Base-by-base conservation (phyloP, 2,888 invertebrate species). In the Argyresthia albistria region DNA sequence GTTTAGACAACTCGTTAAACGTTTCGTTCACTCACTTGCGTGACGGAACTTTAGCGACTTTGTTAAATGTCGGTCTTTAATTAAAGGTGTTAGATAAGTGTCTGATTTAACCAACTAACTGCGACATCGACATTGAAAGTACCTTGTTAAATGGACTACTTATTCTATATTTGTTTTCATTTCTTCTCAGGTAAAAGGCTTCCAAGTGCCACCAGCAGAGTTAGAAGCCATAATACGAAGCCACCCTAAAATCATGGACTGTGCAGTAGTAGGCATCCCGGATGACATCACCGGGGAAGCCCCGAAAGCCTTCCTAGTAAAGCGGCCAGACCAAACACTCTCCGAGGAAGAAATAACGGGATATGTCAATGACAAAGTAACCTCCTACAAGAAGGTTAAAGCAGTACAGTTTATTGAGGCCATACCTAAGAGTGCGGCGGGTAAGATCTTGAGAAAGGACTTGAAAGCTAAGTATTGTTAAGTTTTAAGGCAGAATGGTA, bases 121-220 rank as follows among this genome's bases (percentile, higher is more conserved):
- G n/a, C n/a, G n/a, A n/a, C n/a, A n/a, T n/a, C n/a, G n/a, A n/a
- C n/a, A n/a, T n/a, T n/a, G n/a, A n/a, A n/a, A n/a, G n/a, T n/a
- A n/a, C n/a, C n/a, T n/a, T n/a, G n/a, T n/a, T n/a, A n/a, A n/a
- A n/a, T n/a, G n/a, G n/a, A n/a, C n/a, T n/a, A n/a, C n/a, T n/a
- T 36, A 8, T 36, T 36, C 7, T 10, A 43, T 43, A 43, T 10
- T 11, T 43, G 4, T n/a, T 3, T 3, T 3, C 12, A 43, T 43
- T 43, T 35, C 8, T 46, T 15, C 59, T 12, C 67, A 86, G 86
- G 93, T 93, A 0, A 92, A 90, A 80, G 91, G 89, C 1, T 91
- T 88, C 74, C 90, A 96, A 91, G 96, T 97, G 14, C 91, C 97
- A 0, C 97, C 97, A 8, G 96, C 97, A 0, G 97, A 97, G 73